Percentiles rank a stretch among this genome's conserved stretches.
These are phyloP conservation scores for Monarcha castaneiventris DNA, from an alignment of 2,113 vertebrate genomes.

Conservation along the genomic window DNA sequence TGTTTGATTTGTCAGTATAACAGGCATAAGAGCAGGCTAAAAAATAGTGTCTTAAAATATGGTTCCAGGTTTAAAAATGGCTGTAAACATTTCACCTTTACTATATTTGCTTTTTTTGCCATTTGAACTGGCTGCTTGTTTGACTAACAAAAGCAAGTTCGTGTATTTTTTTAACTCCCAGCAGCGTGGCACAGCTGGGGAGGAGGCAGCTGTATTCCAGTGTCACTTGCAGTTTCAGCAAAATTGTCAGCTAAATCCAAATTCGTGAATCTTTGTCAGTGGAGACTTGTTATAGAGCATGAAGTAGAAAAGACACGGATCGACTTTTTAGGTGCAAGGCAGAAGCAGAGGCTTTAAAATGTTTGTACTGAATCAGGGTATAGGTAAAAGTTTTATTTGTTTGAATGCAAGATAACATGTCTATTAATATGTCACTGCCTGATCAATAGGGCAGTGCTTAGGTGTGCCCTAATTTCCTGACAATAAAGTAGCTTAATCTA, in stretches of 20 bases:
- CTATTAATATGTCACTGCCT: background rate
- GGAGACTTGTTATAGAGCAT: background rate
- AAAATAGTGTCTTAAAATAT: background rate
- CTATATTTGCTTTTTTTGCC: background rate
- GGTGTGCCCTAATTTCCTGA: background rate
- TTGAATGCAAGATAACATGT: background rate
- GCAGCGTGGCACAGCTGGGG: background rate
- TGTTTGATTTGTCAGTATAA: background rate
- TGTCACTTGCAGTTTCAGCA: background rate
- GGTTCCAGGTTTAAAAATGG: background rate
- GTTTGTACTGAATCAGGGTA: background rate
- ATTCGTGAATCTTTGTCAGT: background rate
- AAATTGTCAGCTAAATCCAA: constrained; percentile 17
- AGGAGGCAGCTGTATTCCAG: constrained; percentile 11
- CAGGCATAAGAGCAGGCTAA: background rate
- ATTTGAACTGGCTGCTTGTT: background rate
- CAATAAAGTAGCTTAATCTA: background rate
- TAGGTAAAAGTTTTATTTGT: background rate
- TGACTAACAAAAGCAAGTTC: background rate
- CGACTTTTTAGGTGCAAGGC: background rate
- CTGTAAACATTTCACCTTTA: background rate
- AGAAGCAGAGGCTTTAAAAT: background rate
- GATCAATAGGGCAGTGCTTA: background rate
- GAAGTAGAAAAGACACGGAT: background rate
- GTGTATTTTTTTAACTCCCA: background rate